Base-by-base conservation (phyloP, 2,888 invertebrate genomes). In the Alentia gelatinosa region DNA sequence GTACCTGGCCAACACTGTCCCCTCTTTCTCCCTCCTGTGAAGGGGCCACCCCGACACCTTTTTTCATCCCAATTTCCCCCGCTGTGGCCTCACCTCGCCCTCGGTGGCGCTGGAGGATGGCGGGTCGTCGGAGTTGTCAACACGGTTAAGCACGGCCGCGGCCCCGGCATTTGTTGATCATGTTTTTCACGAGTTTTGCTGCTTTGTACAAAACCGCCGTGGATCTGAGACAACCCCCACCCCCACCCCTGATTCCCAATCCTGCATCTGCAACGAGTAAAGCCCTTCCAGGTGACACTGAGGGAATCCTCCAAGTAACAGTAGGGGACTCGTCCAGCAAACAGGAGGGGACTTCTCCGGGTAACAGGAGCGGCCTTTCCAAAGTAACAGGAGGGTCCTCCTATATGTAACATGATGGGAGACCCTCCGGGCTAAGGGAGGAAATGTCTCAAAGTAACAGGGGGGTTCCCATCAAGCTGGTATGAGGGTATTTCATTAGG, bases 91-190 rank as follows among this genome's bases (percentile, higher is more conserved):
- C 68, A 26, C 26, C 12, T 68, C 30, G 12, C 68, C 4, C 4
- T 30, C 68, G 68, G 12, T 56, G 33, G 68, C 33, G 68, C n/a
- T 26, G 68, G 68, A 26, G 68, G 68, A 30, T 30, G 68, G 30
- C 68, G 33, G 68, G 68, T 68, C 68, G 68, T 26, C 30, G n/a
- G n/a, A 30, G 68, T 68, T 68, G 74, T 74, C 74, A 74, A 74
- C 74, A 74, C 33, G 26, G 30, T 33, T 26, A 74, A 33, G 74
- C 74, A 74, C 74, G 74, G 74, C 26, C 33, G 74, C 33, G 74
- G 74, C 74, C 33, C 30, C 19, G 79, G 37, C 79, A 26, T 79
- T 79, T 79, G 79, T 79, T 39, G 37, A 39, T 37, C 79, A 23
- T 79, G 39, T 79, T 79, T 79, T 79, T 79, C 79, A 68, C 3